Evolutionary conservation across 2,113 vertebrate genomes (phyloP).

Genomic region (Antennarius striatus): DNA sequence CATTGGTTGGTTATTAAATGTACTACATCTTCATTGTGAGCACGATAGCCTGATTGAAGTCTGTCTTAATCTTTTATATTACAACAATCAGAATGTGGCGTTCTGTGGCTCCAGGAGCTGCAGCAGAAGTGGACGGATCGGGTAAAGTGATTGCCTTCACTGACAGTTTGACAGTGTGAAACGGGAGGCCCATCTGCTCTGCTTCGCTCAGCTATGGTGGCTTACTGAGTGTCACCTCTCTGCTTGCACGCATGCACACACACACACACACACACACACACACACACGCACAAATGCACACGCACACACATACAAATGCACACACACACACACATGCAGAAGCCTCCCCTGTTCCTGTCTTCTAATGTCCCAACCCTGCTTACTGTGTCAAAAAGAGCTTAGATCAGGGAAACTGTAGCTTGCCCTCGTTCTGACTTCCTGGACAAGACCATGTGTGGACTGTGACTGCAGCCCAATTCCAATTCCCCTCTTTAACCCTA

Average conservation of each 20-base stretch:
- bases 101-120: background rate
- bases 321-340: background rate
- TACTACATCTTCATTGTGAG: background rate
- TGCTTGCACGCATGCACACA: background rate
- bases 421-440: constrained; percentile 51
- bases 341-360: constrained; percentile 12
- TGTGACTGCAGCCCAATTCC: constrained; percentile 8
- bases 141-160: background rate
- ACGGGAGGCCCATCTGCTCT: constrained; percentile 43
- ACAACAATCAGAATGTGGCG: background rate
- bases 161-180: constrained; percentile 16
- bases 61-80: background rate
- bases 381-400: constrained; percentile 69
- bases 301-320: background rate
- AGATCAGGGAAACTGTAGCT: constrained; percentile 71
- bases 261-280: constrained; percentile 4
- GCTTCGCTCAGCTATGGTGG: constrained; percentile 24
- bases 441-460: constrained; percentile 50
- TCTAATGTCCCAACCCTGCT: constrained; percentile 58
- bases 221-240: constrained; percentile 36
- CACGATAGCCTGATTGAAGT: background rate
- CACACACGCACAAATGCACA: constrained; percentile 3
- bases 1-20: no score
- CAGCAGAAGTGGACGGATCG: no score
- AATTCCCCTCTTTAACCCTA: no score